Evolutionary conservation across 2,797 vertebrate genomes (phyloP), one percentile per base, ranked within the genome.

Genomic region (Mormyrops attenuatus): DNA sequence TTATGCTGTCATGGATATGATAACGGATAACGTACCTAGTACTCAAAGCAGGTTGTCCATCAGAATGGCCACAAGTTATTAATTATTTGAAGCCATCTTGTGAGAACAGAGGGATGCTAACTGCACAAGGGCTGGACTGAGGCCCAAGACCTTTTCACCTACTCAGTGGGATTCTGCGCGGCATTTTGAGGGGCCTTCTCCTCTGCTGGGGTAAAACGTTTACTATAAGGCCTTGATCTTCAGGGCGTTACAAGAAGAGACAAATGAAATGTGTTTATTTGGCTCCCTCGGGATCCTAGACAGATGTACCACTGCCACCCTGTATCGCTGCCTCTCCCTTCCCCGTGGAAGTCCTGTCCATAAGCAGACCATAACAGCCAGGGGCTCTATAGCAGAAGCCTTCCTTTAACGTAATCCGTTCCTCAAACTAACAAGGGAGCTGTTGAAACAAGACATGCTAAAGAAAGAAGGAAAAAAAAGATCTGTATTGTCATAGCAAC

Each of bases 191-290:
- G 69, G 17, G 85, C 53, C 73, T 63, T 85, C 50, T 85, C 77
- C 77, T 80, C 9, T 60, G 22, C 38, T 85, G 49, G 57, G 38
- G 49, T 52, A 85, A 17, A 85, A 22, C 9, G 8, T 82, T 82
- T 82, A 82, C 77, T 82, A 20, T 63, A 63, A 84, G 55, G 88
- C 80, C 80, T 47, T 66, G 26, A 30, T 34, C 13, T 11, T 49
- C 41, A 13, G 13, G 41, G 15, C 17, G 15, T 11, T 63, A 26
- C 13, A 34, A 22, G 53, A 41, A 50, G 26, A 89, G 41, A 63
- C 38, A 89, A 89, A 60, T 49, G 7, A 85, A 82, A 82, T 6
- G 73, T 66, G 88, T 63, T 85, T 47, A 63, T 63, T 88, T 30
- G 34, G 50, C 50, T 50, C 49, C 66, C 55, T 63, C 0, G 0